Evolutionary conservation across 2,113 vertebrate species (phyloP).

Genomic region (Paramisgurnus dabryanus): DNA sequence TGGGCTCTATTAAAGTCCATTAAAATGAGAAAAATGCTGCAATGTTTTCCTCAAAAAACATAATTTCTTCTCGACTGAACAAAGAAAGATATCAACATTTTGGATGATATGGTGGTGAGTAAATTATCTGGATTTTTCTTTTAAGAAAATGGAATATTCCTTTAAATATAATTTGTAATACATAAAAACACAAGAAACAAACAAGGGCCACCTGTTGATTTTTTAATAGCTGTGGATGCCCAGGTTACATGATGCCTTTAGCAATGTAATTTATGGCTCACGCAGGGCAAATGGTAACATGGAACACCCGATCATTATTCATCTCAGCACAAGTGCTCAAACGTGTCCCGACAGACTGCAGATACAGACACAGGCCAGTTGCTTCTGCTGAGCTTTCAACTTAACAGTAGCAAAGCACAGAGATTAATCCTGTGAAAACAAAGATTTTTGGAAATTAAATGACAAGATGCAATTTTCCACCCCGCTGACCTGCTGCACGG

Average conservation of each 20-base stretch:
- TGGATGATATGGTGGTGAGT: no score
- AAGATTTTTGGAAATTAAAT: conserved; percentile 89
- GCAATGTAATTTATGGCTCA: conserved; percentile 56
- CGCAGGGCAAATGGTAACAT: conserved; percentile 40
- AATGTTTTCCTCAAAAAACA: no score
- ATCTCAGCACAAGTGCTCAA: conserved; percentile 60
- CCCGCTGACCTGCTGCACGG: conserved; percentile 85
- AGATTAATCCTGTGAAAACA: conserved; percentile 96
- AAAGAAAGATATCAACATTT: no score
- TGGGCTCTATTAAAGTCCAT: no score
- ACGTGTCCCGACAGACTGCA: conserved; percentile 63
- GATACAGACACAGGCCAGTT: conserved; percentile 68
- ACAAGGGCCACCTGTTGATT: conserved; percentile 22
- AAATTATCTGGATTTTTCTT: no score
- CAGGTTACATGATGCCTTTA: conserved; percentile 35
- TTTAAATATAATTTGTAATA: no score
- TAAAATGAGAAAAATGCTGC: no score
- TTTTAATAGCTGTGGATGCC: conserved; percentile 51
- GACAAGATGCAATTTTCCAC: conserved; percentile 97
- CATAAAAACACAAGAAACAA: no score
- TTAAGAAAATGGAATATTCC: no score
- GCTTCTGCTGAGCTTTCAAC: conserved; percentile 92
- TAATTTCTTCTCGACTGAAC: no score
- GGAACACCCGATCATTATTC: conserved; percentile 63
- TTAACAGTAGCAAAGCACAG: conserved; percentile 90